Conservation (phyloP, 1,140 invertebrate species). For the Cyrtorhinus lividipennis region DNA sequence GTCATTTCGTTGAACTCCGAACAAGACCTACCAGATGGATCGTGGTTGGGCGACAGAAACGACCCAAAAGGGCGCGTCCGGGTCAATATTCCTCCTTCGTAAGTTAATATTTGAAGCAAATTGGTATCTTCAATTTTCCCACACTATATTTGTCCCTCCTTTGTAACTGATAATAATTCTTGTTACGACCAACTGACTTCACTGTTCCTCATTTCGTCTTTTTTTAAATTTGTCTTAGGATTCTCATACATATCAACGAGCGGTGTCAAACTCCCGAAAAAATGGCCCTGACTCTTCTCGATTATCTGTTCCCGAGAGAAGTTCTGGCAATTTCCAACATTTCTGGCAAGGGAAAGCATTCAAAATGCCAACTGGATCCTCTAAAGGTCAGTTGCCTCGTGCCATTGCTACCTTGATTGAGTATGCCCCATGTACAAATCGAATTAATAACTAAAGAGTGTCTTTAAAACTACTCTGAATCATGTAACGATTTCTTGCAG, state of each 20-base stretch:
- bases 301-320: constrained; percentile 38
- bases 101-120: too few relatives aligned
- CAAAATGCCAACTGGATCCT: constrained; percentile 39
- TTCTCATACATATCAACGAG: constrained; percentile 38
- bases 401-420: too few relatives aligned
- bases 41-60: constrained; percentile 39
- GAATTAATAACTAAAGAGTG: too few relatives aligned
- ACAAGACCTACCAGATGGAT: constrained; percentile 37
- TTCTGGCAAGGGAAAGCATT: constrained; percentile 38
- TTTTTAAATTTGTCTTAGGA: constrained; percentile 32
- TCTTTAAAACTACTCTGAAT: too few relatives aligned
- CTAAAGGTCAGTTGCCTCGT: constrained; percentile 32
- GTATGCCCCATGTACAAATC: too few relatives aligned
- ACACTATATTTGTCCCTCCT: background rate
- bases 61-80: constrained; percentile 37
- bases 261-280: constrained; percentile 39
- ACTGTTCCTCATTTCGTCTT: too few relatives aligned
- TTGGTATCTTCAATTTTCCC: background rate
- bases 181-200: too few relatives aligned
- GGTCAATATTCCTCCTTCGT: constrained; percentile 36
- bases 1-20: constrained; percentile 29
- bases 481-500: too few relatives aligned
- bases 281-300: constrained; percentile 39
- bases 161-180: too few relatives aligned
- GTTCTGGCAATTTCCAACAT: constrained; percentile 38